phyloP scores from a whole-genome alignment of 2,888 invertebrate genomes.

The Cabera pusaria region DNA sequence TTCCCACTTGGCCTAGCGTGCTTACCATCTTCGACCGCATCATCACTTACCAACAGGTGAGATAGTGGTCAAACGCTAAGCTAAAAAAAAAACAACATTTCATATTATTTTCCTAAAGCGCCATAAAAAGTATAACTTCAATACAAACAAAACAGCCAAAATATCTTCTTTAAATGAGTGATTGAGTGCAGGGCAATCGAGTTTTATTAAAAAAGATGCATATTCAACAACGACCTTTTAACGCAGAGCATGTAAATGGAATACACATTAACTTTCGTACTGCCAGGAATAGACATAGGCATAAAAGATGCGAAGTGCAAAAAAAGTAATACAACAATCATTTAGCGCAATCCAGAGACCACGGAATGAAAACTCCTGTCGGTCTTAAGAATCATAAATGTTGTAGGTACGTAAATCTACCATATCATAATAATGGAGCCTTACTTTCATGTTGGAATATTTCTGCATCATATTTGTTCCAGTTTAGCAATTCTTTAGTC shows the following conservation, averaged over 20 bases:
- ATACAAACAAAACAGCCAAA: no score
- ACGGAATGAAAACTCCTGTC: constrained; percentile 29
- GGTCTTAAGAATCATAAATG: constrained; percentile 25
- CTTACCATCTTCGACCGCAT: no score
- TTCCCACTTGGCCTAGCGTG: no score
- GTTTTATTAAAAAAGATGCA: no score
- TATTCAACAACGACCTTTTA: constrained; percentile 8
- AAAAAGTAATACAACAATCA: constrained; percentile 20
- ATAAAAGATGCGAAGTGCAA: constrained; percentile 25
- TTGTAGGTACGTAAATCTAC: constrained; percentile 14
- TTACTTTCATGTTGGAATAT: constrained; percentile 23
- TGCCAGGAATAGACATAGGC: constrained; percentile 22
- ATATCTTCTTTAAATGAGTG: no score
- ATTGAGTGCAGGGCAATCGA: no score
- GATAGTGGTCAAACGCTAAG: no score
- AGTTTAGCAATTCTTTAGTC: constrained; percentile 23
- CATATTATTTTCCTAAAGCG: no score
- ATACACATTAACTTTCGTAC: constrained; percentile 22
- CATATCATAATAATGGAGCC: constrained; percentile 15
- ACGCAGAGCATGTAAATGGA: constrained; percentile 2
- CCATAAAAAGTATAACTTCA: no score
- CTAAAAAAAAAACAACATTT: no score
- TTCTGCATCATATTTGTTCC: constrained; percentile 25
- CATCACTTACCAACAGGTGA: no score
- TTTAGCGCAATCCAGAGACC: constrained; percentile 24